Evolutionary conservation across 2,113 vertebrate genomes (phyloP), one percentile per base, ranked within the genome.

Genomic region (Gavia stellata): DNA sequence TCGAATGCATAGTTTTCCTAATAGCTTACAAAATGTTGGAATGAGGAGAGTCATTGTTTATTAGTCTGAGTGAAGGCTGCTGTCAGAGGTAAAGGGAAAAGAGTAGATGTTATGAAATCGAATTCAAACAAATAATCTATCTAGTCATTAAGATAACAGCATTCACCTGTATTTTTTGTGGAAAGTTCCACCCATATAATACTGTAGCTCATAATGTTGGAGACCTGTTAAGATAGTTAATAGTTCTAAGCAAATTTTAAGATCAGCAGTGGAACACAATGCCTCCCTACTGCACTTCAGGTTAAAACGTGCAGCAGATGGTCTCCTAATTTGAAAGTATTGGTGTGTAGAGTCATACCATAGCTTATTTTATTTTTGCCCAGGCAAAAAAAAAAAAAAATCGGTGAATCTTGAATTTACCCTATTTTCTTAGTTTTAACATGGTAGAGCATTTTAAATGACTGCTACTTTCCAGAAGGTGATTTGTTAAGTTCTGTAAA

Each of bases 341-440:
- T 38, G 10, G 5, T 36, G 9, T n/a, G 16, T 29, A 36, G 34
- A 49, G 10, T 28, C 12, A 23, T 45, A 19, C 9, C 0, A 0
- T 14, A 65, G 13, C 13, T 80, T 82, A 26, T 6, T 50, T 71
- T 33, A 17, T 9, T 89, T 94, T 62, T 89, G 3, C 10, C 24
- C 15, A 5, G 9, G 10, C 4, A 6, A n/a, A 25, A 24, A 24
- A 21, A 31, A 53, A 42, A 34, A 10, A 50, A 50, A 71, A 62
- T 53, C 10, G 21, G 12, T 24, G 13, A 56, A n/a, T 47, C 29
- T 62, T 71, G 34, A 44, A 17, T 86, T 82, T 50, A 50, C 4
- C 3, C 7, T 3, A 9, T 38, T 61, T 18, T 47, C n/a, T 89
- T 14, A 45, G 7, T 66, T 94, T 83, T 47, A 28, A 29, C 1